Base-by-base conservation (phyloP, 2,113 vertebrate genomes). In the Plectropomus leopardus region DNA sequence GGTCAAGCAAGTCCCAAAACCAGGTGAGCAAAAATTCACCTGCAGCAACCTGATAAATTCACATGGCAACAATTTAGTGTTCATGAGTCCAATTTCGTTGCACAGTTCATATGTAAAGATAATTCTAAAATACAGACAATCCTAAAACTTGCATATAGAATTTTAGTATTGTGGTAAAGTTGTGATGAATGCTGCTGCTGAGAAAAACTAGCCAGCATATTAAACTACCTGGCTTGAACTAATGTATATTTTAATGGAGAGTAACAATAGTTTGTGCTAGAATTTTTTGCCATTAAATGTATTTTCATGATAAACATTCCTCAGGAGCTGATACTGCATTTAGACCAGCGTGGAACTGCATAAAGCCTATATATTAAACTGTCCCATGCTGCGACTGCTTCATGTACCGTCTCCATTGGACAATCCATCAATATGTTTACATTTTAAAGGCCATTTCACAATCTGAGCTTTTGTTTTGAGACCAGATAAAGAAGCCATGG, bases 401-500 rank as follows among this genome's bases (percentile, higher is more conserved):
- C 44, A 73, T 57, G 13, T 23, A 42, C 23, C 4, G 1, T 30
- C 48, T 34, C 44, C 53, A 59, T 61, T 40, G 13, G 40, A 16
- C 24, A 60, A 34, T 53, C 36, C 26, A 63, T 55, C 34, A 53
- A 30, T 32, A 9, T 34, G 23, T 71, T 48, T 55, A 3, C 48
- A 6, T 28, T 59, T 17, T 34, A 3, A 54, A 55, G 26, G n/a
- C 5, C 24, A 16, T 58, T 53, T 40, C 44, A 4, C 44, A 15
- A 28, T 30, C 32, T 7, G 21, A 61, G 14, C 10, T 28, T 60
- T 57, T 76, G 17, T 4, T 54, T 72, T 15, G 36, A 10, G 36
- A 40, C 36, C 8, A 40, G 36, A 40, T 40, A 10, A 36, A 42
- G 24, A 50, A 0, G 0, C 0, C 6, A 4, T 30, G 26, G 28